Evolutionary conservation across 2,797 vertebrate genomes (phyloP).

Genomic region (Orientallactaga sibirica): DNA sequence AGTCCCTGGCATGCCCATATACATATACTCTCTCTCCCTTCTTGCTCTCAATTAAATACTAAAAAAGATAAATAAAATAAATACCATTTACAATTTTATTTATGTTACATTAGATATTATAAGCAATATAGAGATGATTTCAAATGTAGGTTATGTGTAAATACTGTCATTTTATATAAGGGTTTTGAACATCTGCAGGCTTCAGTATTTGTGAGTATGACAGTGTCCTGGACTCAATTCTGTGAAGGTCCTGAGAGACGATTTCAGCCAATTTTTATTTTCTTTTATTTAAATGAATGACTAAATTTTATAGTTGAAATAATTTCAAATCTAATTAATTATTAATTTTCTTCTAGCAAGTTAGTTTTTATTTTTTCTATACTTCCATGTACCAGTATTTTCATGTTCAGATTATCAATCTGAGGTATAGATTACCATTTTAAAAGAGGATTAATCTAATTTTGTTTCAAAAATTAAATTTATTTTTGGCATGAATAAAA

Average conservation of each 20-base stretch:
- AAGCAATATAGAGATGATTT: background rate
- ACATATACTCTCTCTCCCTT: too few species aligned
- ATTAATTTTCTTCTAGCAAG: slow-evolving; percentile 25
- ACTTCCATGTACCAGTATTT: background rate
- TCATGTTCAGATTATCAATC: background rate
- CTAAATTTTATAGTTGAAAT: slow-evolving; percentile 38
- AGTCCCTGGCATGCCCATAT: too few species aligned
- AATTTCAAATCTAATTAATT: slow-evolving; percentile 6
- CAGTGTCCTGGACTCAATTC: background rate
- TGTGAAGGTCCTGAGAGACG: too few species aligned
- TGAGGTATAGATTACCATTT: background rate
- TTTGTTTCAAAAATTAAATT: background rate
- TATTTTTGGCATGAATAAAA: too few species aligned
- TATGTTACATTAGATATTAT: background rate
- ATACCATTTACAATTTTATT: too few species aligned
- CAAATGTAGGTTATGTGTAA: background rate
- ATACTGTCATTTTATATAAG: background rate
- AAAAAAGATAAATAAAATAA: too few species aligned
- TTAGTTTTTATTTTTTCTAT: background rate
- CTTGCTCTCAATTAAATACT: too few species aligned
- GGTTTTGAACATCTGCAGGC: background rate
- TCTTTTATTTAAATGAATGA: slow-evolving; percentile 46
- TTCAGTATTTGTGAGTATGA: background rate
- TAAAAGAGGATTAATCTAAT: background rate
- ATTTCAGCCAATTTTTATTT: slow-evolving; percentile 32